Base-by-base conservation (phyloP, 2,797 vertebrate species). In the Protonibea diacanthus region DNA sequence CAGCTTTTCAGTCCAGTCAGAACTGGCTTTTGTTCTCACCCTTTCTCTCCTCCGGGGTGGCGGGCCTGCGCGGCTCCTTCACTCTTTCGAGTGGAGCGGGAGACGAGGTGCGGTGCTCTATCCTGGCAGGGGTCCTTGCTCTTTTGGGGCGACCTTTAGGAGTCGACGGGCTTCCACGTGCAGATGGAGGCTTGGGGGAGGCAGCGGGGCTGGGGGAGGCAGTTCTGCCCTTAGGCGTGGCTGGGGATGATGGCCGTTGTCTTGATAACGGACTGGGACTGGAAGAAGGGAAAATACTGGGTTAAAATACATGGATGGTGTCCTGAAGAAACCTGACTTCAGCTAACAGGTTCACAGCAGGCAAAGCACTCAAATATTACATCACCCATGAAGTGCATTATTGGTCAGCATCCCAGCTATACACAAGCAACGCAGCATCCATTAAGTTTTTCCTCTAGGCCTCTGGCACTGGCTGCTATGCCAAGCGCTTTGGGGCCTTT, bases 201-300 rank as follows among this genome's bases (percentile, higher is more conserved):
- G 82, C 83, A 15, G 91, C 89, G 0, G 94, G 93, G 78, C 93
- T 95, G 4, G 97, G 96, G 0, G 96, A 92, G 58, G 93, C 92
- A 0, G 96, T 92, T 62, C 95, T 94, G 27, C 93, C 95, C 68
- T 94, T 97, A 21, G 94, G 90, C 0, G 93, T 91, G 47, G 95
- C 95, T 1, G 98, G 97, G n/a, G 97, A 98, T 0, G 95, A 93
- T 0, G 96, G 94, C 58, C 95, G 94, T 61, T 95, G 95, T 93
- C 96, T 97, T 18, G 95, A 94, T 82, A 96, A 90, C 0, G 96
- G 95, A 92, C 96, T 97, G 2, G 95, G 92, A 90, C 94, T 95
- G 69, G 5, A 84, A 20, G 12, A 59, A 33, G 51, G 21, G 60
- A 61, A 14, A 73, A 60, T n/a, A 25, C 2, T 52, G 2, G 1